phyloP scores from a whole-genome alignment of 2,113 vertebrate genomes.

The Psilopsiagon aymara region DNA sequence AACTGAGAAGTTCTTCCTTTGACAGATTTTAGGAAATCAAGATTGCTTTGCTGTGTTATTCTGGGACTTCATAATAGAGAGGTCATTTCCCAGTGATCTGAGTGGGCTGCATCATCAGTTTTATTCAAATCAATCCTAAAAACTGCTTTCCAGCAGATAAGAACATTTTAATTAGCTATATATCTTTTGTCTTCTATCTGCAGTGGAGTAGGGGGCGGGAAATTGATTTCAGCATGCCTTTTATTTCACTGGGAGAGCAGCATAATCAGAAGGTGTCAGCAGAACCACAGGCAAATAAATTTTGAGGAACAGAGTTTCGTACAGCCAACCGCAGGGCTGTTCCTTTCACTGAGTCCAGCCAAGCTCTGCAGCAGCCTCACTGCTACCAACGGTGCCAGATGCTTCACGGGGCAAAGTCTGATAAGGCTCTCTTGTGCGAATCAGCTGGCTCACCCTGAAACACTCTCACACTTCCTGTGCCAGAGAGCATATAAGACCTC shows the following conservation, averaged over 20 bases:
- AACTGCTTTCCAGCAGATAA: constrained; percentile 51
- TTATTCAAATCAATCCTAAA: constrained; percentile 46
- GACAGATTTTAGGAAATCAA: constrained; percentile 54
- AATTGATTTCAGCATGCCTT: background rate
- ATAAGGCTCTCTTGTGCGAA: background rate
- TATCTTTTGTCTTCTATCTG: constrained; percentile 52
- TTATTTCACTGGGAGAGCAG: constrained; percentile 1
- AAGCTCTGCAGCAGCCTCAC: background rate
- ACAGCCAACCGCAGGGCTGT: rapidly evolving
- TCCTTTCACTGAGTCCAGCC: rapidly evolving
- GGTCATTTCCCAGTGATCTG: constrained; percentile 49
- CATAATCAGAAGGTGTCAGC: constrained; percentile 56
- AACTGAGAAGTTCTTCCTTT: constrained; percentile 53
- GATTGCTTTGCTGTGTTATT: constrained; percentile 54
- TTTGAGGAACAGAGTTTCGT: background rate
- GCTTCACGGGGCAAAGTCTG: background rate
- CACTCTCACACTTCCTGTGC: background rate
- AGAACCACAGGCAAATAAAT: constrained; percentile 41
- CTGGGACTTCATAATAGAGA: constrained; percentile 52
- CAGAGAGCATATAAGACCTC: background rate
- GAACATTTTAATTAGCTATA: constrained; percentile 60
- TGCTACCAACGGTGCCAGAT: rapidly evolving
- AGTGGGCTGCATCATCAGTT: constrained; percentile 52
- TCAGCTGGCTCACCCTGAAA: background rate
- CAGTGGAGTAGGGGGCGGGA: background rate